Evolutionary conservation across 2,888 invertebrate species (phyloP).

Genomic region (Melanchra persicariae): DNA sequence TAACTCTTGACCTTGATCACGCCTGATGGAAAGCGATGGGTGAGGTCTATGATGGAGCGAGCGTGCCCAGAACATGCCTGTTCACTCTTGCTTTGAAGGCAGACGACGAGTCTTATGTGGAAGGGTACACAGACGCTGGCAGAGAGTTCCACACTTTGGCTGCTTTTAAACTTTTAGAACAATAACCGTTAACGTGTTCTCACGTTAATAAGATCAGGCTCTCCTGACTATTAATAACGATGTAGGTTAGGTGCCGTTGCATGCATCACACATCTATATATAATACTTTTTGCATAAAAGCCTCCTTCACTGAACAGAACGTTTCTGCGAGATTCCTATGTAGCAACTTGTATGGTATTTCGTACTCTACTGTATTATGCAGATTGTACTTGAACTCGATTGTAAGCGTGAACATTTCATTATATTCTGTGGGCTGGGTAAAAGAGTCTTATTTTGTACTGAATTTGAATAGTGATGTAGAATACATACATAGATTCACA

Average conservation of each 20-base stretch:
- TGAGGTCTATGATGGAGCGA: too few species aligned
- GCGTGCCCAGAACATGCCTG: too few species aligned
- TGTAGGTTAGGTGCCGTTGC: slow-evolving; percentile 42
- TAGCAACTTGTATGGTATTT: slow-evolving; percentile 27
- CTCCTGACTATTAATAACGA: slow-evolving; percentile 51
- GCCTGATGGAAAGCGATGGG: too few species aligned
- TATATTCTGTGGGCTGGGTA: slow-evolving; percentile 14
- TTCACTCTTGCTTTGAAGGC: too few species aligned
- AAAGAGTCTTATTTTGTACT: background rate
- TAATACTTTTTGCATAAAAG: slow-evolving; percentile 49
- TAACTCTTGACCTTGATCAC: too few species aligned
- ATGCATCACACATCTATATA: slow-evolving; percentile 65
- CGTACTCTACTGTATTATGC: slow-evolving; percentile 33
- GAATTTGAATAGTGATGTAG: background rate
- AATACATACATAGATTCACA: background rate
- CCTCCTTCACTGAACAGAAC: slow-evolving; percentile 35
- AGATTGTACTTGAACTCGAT: slow-evolving; percentile 31
- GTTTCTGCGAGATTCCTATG: slow-evolving; percentile 34
- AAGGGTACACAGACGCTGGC: too few species aligned
- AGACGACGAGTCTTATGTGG: too few species aligned
- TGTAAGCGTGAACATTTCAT: slow-evolving; percentile 26
- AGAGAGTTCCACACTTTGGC: too few species aligned
- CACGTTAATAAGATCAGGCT: slow-evolving; percentile 33
- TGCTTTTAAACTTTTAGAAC: slow-evolving; percentile 24
- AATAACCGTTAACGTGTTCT: slow-evolving; percentile 31